Evolutionary conservation across 2,797 vertebrate genomes (phyloP), one percentile per base, ranked within the genome.

Genomic region (Eutrigla gurnardus): DNA sequence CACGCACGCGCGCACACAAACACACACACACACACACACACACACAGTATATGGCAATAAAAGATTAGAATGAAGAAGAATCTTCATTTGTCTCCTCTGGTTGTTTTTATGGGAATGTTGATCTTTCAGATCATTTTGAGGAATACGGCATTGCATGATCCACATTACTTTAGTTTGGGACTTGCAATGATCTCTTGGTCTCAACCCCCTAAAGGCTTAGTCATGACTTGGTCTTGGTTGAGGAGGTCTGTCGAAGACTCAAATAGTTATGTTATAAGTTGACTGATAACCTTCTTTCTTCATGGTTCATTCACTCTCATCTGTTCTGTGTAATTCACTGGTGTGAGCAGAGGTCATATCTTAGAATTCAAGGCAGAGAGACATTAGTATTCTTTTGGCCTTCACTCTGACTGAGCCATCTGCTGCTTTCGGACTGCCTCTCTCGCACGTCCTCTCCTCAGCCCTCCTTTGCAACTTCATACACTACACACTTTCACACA

Each of bases 301-400:
- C 10, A 4, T 46, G 53, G 50, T 65, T 80, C 39, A 69, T 54
- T 79, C 39, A 40, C 14, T 12, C 7, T 62, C 47, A 37, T 77
- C 67, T 73, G 15, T 62, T 72, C 47, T 46, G 78, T 84, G 74
- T 85, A 55, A 75, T 83, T 86, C 68, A 57, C 64, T 54, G 37
- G 60, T 71, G 72, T 87, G 74, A 85, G 72, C 78, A 77, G 77
- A 87, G 81, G 82, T 86, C 78, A 81, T 65, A 78, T 53, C 75
- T 89, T 82, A 72, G 70, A 70, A 89, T 84, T 92, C 83, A 82
- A 84, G 46, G 71, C 85, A 84, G 66, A 76, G 72, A 73, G 70
- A 75, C 83, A 89, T 90, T 87, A 85, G 83, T 84, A 89, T 91
- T 89, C 88, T 77, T 42, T 4, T 53, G 66, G 72, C 73, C 79